Evolutionary conservation across 1,140 invertebrate species (phyloP).

Genomic region (Drusus annulatus): DNA sequence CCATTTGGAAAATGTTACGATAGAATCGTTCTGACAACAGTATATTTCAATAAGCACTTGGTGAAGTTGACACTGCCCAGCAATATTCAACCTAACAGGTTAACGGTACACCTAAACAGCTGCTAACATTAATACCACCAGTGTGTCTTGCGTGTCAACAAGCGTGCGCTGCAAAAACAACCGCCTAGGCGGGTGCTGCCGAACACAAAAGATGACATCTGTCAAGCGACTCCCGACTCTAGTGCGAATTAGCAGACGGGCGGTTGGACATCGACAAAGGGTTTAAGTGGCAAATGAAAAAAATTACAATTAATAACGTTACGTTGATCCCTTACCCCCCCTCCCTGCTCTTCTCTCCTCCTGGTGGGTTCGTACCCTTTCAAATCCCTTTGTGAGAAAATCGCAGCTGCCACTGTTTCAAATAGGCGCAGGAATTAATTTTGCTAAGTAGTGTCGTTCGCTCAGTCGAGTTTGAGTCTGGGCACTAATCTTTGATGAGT

Average conservation of each 20-base stretch:
- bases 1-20: too few species aligned
- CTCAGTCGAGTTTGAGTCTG: neutral
- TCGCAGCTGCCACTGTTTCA: constrained; percentile 33
- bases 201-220: constrained; percentile 42
- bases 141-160: neutral
- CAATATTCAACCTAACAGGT: too few species aligned
- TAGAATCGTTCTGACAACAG: too few species aligned
- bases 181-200: constrained; percentile 7
- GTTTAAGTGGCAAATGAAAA: constrained; percentile 53
- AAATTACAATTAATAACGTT: constrained; percentile 57
- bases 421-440: constrained; percentile 4
- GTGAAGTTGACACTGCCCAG: too few species aligned
- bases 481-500: neutral
- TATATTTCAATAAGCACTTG: too few species aligned
- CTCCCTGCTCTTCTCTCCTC: neutral
- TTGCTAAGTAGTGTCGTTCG: constrained; percentile 12
- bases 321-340: constrained; percentile 39
- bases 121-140: neutral
- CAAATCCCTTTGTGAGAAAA: constrained; percentile 25
- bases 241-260: constrained; percentile 44
- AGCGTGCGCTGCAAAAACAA: constrained; percentile 14
- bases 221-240: constrained; percentile 23
- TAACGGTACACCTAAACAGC: neutral
- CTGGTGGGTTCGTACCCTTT: neutral
- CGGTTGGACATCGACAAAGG: constrained; percentile 41